These are phyloP conservation scores for Rhincodon typus DNA, from an alignment of 2,797 vertebrate species.

Conservation along the genomic window DNA sequence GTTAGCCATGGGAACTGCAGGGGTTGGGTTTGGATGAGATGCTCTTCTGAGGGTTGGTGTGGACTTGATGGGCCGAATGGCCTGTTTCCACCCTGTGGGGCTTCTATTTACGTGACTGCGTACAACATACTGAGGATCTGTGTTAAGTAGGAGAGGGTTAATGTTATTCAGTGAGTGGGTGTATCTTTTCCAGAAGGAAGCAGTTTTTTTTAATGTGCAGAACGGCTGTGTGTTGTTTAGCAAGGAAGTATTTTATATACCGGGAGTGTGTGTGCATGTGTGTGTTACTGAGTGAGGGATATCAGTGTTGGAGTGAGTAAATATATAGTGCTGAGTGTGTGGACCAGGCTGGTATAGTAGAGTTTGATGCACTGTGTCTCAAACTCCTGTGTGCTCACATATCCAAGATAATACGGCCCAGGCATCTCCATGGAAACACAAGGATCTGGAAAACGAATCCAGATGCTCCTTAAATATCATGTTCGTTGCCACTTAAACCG, in stretches of 20 bases:
- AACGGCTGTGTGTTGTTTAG: not conserved
- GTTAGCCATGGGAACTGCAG: too few species aligned
- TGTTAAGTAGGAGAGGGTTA: not conserved
- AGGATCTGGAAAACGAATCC: conserved; percentile 20
- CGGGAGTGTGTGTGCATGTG: too few species aligned
- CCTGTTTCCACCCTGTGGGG: too few species aligned
- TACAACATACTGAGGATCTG: not conserved
- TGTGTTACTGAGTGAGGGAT: not conserved
- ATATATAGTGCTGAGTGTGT: not conserved
- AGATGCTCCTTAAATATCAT: not conserved
- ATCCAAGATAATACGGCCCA: not conserved
- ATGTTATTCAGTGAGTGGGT: not conserved
- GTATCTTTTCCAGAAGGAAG: too few species aligned
- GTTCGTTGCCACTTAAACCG: not conserved
- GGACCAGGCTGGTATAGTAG: not conserved
- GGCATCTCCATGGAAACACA: conserved; percentile 9
- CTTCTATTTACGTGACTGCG: not conserved
- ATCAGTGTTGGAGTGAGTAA: too few species aligned
- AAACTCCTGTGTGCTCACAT: not conserved
- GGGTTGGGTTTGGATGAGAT: too few species aligned
- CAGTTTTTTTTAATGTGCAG: not conserved
- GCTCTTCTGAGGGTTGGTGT: too few species aligned
- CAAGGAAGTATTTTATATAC: not conserved
- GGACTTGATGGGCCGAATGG: too few species aligned
- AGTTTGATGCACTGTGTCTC: not conserved